Evolutionary conservation across 1,140 invertebrate species (phyloP).

Genomic region (Bombyx mori): DNA sequence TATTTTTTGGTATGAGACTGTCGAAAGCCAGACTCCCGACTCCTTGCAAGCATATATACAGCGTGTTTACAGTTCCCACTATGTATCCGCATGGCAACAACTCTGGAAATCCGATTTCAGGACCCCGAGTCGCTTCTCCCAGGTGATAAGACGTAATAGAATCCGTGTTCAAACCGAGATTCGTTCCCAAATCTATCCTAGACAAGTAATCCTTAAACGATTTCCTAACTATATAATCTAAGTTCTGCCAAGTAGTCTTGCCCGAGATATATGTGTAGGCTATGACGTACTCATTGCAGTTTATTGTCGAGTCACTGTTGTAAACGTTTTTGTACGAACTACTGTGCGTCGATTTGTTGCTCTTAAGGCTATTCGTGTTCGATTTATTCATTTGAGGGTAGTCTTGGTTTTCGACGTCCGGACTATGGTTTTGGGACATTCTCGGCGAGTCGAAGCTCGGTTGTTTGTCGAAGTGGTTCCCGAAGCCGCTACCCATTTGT

Average conservation of each 20-base stretch:
- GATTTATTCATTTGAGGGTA: slow-evolving; percentile 67
- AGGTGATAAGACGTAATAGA: slow-evolving; percentile 93
- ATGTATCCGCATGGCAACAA: slow-evolving; percentile 94
- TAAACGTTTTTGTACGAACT: slow-evolving; percentile 66
- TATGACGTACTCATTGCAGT: slow-evolving; percentile 80
- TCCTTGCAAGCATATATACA: slow-evolving; percentile 88
- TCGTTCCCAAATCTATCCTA: slow-evolving; percentile 92
- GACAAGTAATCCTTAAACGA: slow-evolving; percentile 96
- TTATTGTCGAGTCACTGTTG: slow-evolving; percentile 70
- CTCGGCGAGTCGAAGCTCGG: slow-evolving; percentile 69
- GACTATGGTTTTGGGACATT: slow-evolving; percentile 67
- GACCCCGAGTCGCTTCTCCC: slow-evolving; percentile 86
- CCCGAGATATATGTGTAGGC: slow-evolving; percentile 91
- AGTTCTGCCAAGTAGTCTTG: slow-evolving; percentile 94
- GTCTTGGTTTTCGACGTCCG: slow-evolving; percentile 59
- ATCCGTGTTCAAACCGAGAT: slow-evolving; percentile 90
- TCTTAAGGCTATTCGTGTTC: slow-evolving; percentile 70
- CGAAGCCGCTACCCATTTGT: slow-evolving; percentile 54
- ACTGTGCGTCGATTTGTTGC: slow-evolving; percentile 74
- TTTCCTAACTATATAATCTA: slow-evolving; percentile 91
- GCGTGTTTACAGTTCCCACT: slow-evolving; percentile 85
- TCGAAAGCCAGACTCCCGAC: slow-evolving; percentile 96
- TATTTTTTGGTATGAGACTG: slow-evolving; percentile 95
- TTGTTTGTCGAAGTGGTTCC: slow-evolving; percentile 69
- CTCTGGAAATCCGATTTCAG: slow-evolving; percentile 83